Evolutionary conservation across 2,888 invertebrate genomes (phyloP).

Genomic region (Agonopterix subpropinquella): DNA sequence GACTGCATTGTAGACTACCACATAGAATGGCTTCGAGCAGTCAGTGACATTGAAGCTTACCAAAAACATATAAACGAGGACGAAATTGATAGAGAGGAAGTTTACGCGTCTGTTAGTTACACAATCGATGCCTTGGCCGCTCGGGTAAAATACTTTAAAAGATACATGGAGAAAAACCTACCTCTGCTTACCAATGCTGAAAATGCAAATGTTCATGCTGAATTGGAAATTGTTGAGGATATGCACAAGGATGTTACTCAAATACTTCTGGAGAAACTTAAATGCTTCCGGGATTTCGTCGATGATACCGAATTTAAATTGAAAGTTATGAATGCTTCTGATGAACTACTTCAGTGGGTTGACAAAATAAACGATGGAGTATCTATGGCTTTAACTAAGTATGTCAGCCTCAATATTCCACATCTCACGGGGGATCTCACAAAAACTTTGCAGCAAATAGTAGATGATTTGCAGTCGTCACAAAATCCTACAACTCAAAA

Average conservation of each 20-base stretch:
- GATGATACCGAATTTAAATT: constrained; percentile 37
- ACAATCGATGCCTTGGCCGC: constrained; percentile 48
- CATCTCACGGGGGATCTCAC: constrained; percentile 40
- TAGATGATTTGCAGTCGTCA: constrained; percentile 38
- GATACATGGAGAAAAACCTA: constrained; percentile 41
- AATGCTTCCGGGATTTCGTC: constrained; percentile 37
- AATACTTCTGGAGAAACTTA: constrained; percentile 39
- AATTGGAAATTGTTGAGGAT: constrained; percentile 60
- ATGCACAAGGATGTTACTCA: constrained; percentile 51
- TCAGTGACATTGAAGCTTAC: constrained; percentile 50
- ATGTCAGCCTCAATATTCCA: constrained; percentile 39
- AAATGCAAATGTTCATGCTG: constrained; percentile 39
- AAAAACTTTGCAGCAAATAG: constrained; percentile 53
- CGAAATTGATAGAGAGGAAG: constrained; percentile 36
- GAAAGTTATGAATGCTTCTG: constrained; percentile 29
- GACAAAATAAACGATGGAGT: constrained; percentile 56
- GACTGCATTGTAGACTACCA: constrained; percentile 55
- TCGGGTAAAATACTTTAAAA: constrained; percentile 49
- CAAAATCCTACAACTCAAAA: constrained; percentile 27
- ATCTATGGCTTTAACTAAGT: constrained; percentile 39
- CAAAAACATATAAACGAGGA: constrained; percentile 26
- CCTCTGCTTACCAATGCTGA: constrained; percentile 29
- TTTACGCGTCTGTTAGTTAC: constrained; percentile 45
- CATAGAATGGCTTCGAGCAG: constrained; percentile 52
- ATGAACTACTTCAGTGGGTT: constrained; percentile 52